phyloP scores from a whole-genome alignment of 2,797 vertebrate species.

The Leptodactylus fallax region DNA sequence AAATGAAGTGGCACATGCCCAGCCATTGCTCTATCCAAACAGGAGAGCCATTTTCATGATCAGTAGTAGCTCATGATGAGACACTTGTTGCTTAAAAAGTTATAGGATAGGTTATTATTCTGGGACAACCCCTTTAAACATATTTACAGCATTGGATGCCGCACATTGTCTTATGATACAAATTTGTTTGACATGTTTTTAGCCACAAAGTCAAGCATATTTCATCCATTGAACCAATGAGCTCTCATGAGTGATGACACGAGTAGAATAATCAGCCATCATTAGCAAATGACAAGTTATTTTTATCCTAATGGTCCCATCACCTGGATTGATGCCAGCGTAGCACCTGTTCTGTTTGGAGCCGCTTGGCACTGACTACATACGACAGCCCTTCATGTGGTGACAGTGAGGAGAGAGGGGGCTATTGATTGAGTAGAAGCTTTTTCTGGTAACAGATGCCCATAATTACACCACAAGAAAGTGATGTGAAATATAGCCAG shows the following conservation, averaged over 20 bases:
- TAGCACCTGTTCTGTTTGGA: background rate
- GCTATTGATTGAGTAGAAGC: background rate
- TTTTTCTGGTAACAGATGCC: slow-evolving; percentile 39
- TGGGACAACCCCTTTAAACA: too few species aligned
- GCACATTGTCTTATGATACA: background rate
- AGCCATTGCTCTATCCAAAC: too few species aligned
- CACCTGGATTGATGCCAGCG: background rate
- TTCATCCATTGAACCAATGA: background rate
- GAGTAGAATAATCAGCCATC: background rate
- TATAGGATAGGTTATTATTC: too few species aligned
- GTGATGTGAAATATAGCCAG: slow-evolving; percentile 28
- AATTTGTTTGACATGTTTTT: background rate
- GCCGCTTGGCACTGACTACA: background rate
- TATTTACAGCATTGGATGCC: too few species aligned
- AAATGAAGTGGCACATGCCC: too few species aligned
- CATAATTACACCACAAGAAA: slow-evolving; percentile 34
- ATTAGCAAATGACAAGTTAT: background rate
- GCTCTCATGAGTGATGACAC: background rate
- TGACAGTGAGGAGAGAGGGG: background rate
- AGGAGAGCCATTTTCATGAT: too few species aligned
- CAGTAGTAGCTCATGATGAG: too few species aligned
- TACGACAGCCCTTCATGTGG: background rate
- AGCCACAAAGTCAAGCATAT: background rate
- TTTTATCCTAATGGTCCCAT: slow-evolving; percentile 6
- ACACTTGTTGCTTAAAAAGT: too few species aligned